Percentiles rank a stretch among this genome's conserved stretches.
phyloP scores from a whole-genome alignment of 2,888 invertebrate species.

The Leptinotarsa juncta region DNA sequence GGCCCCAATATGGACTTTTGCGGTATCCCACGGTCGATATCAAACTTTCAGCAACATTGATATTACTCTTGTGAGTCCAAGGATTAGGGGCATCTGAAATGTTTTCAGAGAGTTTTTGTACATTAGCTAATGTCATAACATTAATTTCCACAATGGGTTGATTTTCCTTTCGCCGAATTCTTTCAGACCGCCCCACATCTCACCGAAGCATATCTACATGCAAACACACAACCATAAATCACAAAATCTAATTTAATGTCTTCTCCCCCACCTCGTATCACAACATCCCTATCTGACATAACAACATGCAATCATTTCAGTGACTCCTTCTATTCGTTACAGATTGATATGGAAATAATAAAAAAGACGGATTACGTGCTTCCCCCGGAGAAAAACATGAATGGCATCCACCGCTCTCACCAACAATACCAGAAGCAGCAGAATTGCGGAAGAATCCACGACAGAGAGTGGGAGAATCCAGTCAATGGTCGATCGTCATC shows the following conservation, averaged over 20 bases:
- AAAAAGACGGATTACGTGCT: slow-evolving; percentile 66
- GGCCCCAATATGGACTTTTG: too few species aligned
- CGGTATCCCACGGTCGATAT: too few species aligned
- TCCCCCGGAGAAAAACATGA: slow-evolving; percentile 59
- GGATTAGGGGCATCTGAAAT: too few species aligned
- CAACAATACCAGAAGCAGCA: slow-evolving; percentile 33
- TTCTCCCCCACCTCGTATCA: slow-evolving; percentile 17
- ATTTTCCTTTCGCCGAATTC: background rate
- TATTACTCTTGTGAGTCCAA: too few species aligned
- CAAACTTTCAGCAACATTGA: too few species aligned
- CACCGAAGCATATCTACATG: slow-evolving; percentile 13
- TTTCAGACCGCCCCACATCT: background rate
- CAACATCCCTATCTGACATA: slow-evolving; percentile 22
- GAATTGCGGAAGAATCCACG: slow-evolving; percentile 33
- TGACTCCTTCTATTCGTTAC: slow-evolving; percentile 54
- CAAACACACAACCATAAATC: slow-evolving; percentile 28
- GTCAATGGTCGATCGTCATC: slow-evolving; percentile 58
- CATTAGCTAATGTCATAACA: background rate
- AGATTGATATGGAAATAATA: slow-evolving; percentile 69
- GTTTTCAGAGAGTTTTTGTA: background rate
- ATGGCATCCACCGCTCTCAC: slow-evolving; percentile 54
- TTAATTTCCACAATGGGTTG: background rate
- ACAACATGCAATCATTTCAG: slow-evolving; percentile 30
- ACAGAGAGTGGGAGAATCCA: slow-evolving; percentile 59
- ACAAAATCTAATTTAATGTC: slow-evolving; percentile 22